phyloP scores from a whole-genome alignment of 2,113 vertebrate genomes.

The Phocoena phocoena region DNA sequence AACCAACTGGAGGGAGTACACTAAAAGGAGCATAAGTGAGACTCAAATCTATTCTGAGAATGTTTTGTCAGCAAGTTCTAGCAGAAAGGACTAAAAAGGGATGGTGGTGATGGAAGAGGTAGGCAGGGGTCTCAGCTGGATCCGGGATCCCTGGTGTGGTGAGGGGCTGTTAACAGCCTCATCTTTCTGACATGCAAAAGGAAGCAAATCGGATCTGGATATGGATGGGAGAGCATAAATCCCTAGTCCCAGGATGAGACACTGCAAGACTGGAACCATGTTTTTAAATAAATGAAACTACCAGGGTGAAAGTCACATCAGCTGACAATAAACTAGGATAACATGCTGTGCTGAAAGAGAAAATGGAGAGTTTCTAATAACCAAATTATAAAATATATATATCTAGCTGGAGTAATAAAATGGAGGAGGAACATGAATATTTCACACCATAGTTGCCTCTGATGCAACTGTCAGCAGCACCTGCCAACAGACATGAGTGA shows the following conservation, averaged over 20 bases:
- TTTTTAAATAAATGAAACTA: slow-evolving; percentile 76
- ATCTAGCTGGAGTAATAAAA: slow-evolving; percentile 77
- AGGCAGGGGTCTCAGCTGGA: slow-evolving; percentile 84
- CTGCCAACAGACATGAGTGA: slow-evolving; percentile 77
- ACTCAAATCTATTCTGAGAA: background rate
- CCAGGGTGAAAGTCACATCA: slow-evolving; percentile 67
- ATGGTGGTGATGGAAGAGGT: slow-evolving; percentile 62
- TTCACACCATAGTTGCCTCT: slow-evolving; percentile 75
- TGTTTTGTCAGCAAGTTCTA: slow-evolving; percentile 54
- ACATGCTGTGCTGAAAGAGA: slow-evolving; percentile 79
- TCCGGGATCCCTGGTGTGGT: slow-evolving; percentile 78
- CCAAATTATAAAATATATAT: slow-evolving; percentile 87
- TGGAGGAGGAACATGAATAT: slow-evolving; percentile 82
- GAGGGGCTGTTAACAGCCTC: slow-evolving; percentile 70
- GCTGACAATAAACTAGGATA: slow-evolving; percentile 74
- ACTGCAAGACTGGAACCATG: slow-evolving; percentile 74
- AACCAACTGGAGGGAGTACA: background rate
- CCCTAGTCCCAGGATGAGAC: slow-evolving; percentile 71
- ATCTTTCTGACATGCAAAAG: slow-evolving; percentile 74
- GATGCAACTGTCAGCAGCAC: slow-evolving; percentile 66
- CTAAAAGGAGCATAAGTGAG: background rate
- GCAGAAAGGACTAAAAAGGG: slow-evolving; percentile 12
- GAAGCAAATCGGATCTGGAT: slow-evolving; percentile 68
- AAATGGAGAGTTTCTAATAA: slow-evolving; percentile 80
- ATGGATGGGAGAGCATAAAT: slow-evolving; percentile 64